Conservation (phyloP, 1,140 invertebrate genomes). For the Colletes gigas region DNA sequence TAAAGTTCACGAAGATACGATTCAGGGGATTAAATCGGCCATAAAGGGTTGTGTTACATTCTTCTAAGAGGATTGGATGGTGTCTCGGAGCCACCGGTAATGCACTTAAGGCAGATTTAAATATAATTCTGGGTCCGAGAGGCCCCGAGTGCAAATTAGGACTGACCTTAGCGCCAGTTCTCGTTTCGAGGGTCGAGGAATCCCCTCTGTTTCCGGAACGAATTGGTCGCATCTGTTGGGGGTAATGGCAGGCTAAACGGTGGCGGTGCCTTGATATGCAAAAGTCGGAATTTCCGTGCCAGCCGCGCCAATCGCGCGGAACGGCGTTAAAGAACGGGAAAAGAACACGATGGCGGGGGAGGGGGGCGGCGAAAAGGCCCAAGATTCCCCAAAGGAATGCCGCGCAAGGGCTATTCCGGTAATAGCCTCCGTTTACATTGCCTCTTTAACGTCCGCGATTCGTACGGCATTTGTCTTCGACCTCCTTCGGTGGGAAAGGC, state of each 20-base stretch:
- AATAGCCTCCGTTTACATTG: constrained; percentile 65
- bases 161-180: no score
- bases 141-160: no score
- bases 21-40: no score
- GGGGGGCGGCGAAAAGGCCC: constrained; percentile 20
- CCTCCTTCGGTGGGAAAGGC: constrained; percentile 5
- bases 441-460: constrained; percentile 59
- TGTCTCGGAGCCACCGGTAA: no score
- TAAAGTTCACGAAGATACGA: no score
- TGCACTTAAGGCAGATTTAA: no score
- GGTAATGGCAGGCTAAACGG: constrained; percentile 62
- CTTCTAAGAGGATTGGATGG: no score
- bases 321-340: constrained; percentile 38
- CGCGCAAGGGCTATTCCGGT: constrained; percentile 48
- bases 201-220: constrained; percentile 24
- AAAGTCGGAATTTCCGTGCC: constrained; percentile 63
- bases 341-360: constrained; percentile 29
- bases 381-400: constrained; percentile 47
- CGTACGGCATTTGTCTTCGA: constrained; percentile 59
- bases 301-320: constrained; percentile 19
- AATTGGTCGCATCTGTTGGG: constrained; percentile 47
- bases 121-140: no score
- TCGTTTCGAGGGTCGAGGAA: constrained; percentile 5
- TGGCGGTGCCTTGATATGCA: constrained; percentile 67
- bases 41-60: no score